Evolutionary conservation across 2,113 vertebrate species (phyloP), one percentile per base, ranked within the genome.

Genomic region (Otus sunia): DNA sequence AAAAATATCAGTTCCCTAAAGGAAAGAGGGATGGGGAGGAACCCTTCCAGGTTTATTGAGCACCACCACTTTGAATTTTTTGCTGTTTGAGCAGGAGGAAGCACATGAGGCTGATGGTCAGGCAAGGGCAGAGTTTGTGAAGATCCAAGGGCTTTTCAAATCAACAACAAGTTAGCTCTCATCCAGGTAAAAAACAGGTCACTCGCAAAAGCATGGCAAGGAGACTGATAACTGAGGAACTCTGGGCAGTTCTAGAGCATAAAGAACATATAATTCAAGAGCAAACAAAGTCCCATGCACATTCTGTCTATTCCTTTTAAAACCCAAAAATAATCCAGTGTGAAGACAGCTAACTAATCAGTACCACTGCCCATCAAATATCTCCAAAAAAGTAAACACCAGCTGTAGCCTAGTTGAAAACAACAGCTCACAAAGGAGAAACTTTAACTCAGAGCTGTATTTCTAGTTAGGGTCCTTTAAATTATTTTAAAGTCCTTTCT

Each of bases 401-500:
- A 97, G 95, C 91, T 97, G 96, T 95, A 96, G 56, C 60, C 95
- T 79, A 89, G 82, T 72, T 92, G 86, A 96, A 94, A 94, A 58
- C 45, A 12, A 91, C 87, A 97, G 71, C 83, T 94, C 69, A 87
- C 58, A 89, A 91, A 97, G 80, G 34, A 94, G 45, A 88, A 90
- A 93, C 85, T 96, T 91, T 43, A 95, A 77, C 58, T 96, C 69
- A 90, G 90, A 74, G 37, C 29, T 91, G 22, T 52, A 87, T 95
- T 91, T 81, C 86, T 84, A 74, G 49, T 58, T 23, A 72, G 32
- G 56, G 21, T 17, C 34, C 72, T 92, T 95, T 89, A 88, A 93
- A 96, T 84, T 71, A 88, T 91, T 95, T 94, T 86, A 73, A 96
- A 75, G 32, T 56, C 13, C 9, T 79, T 69, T 85, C 87, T 81